Evolutionary conservation across 2,888 invertebrate species (phyloP), one percentile per base, ranked within the genome.

Genomic region (Eupithecia dodoneata): DNA sequence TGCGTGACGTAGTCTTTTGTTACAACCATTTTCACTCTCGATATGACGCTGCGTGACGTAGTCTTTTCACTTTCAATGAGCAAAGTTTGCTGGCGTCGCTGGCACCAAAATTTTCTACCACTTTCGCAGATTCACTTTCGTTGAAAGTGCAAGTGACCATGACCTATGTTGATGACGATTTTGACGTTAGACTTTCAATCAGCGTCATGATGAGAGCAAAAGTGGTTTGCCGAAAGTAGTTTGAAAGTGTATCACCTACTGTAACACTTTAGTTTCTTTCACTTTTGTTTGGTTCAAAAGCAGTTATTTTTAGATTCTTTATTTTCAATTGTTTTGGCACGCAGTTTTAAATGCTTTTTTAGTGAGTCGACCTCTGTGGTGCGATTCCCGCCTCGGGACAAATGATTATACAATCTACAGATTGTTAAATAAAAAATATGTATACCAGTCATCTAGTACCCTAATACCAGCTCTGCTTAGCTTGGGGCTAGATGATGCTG

Each of bases 61-160:
- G n/a, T 49, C 18, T 4, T 47, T 45, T 47, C 47, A 47, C 70
- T 74, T 73, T 70, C 70, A 47, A 45, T 59, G n/a, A n/a, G 45
- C 70, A 70, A 74, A 63, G 74, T 45, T n/a, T 13, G 1, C 41
- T 59, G 70, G 49, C 69, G 70, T 70, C 47, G 30, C 30, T 30
- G 10, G 6, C 30, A 76, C 79, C 83, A 83, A 66, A 75, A 42
- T 71, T 70, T 71, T 59, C 41, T 10, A 73, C 7, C 55, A 75
- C 78, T 74, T 76, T 78, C 76, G 65, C 79, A 73, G 81, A 86
- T 82, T 89, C 87, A 87, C 89, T 90, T 89, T 90, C 87, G 75
- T 83, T 79, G 88, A 90, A 86, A 92, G 89, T 89, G 89, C 80
- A 88, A 92, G 91, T 91, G 89, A 83, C 83, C 87, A 72, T 87